Conservation (phyloP, 2,797 vertebrate genomes). For the Gymnothorax reevesii region DNA sequence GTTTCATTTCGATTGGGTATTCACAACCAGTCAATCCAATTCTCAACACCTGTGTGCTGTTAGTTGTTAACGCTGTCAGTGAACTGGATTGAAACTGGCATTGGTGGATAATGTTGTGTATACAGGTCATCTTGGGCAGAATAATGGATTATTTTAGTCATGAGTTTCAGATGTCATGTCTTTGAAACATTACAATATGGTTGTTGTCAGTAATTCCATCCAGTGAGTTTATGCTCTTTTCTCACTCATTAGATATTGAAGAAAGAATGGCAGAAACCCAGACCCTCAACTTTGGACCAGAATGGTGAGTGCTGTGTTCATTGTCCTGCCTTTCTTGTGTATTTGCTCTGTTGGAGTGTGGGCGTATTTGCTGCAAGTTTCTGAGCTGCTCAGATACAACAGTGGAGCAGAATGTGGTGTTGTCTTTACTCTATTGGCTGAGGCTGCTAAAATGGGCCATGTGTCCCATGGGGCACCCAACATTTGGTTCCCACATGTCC, state of each 20-base stretch:
- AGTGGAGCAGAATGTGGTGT: conserved; percentile 17
- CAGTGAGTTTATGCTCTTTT: conserved; percentile 30
- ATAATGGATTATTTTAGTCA: neutral
- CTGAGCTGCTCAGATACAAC: neutral
- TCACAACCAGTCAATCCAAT: too few species aligned
- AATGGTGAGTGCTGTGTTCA: conserved; percentile 83
- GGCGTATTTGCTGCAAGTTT: conserved; percentile 21
- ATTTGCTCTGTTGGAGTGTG: conserved; percentile 41
- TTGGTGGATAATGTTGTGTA: neutral
- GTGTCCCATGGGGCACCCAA: neutral
- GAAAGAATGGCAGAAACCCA: conserved; percentile 97
- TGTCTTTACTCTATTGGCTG: neutral
- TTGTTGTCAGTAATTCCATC: neutral
- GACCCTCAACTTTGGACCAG: conserved; percentile 99
- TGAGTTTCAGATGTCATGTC: too few species aligned
- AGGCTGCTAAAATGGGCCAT: neutral
- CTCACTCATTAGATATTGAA: conserved; percentile 69
- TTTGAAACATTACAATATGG: neutral
- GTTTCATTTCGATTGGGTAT: neutral
- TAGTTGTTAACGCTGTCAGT: neutral
- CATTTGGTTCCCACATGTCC: conserved; percentile 3
- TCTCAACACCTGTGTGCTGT: neutral
- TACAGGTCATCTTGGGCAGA: neutral
- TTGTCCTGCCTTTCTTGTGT: conserved; percentile 19
- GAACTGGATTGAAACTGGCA: neutral